Evolutionary conservation across 2,113 vertebrate genomes (phyloP).

Genomic region (Leptodactylus fuscus): DNA sequence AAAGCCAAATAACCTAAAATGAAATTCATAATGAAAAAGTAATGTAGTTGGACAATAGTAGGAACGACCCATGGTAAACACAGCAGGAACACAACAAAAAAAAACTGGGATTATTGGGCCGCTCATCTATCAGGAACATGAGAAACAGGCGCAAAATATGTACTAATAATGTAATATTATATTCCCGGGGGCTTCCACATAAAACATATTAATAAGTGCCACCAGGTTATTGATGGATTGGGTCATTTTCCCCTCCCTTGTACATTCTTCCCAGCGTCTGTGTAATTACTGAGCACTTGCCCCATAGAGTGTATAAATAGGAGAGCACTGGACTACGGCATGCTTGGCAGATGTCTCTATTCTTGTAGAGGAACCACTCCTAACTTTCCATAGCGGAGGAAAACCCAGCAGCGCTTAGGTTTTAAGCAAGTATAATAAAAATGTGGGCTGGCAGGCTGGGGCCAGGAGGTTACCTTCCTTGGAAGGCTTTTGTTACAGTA

Average conservation of each 20-base stretch:
- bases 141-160: not conserved
- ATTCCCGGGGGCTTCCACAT: not conserved
- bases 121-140: slow-evolving; percentile 14
- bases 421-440: slow-evolving; percentile 13
- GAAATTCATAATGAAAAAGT: slow-evolving; percentile 1
- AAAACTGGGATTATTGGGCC: not conserved
- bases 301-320: not conserved
- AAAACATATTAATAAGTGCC: slow-evolving; percentile 1
- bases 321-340: not conserved
- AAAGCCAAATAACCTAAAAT: not conserved
- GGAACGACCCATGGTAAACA: not conserved
- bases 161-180: slow-evolving; percentile 11
- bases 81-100: slow-evolving; percentile 21
- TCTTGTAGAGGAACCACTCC: not conserved
- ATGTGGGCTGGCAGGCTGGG: slow-evolving; percentile 13
- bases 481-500: not conserved
- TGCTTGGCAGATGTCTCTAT: not conserved
- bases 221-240: slow-evolving; percentile 4
- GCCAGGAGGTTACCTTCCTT: slow-evolving; percentile 14
- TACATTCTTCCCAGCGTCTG: not conserved
- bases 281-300: slow-evolving; percentile 10
- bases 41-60: not conserved
- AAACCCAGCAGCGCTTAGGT: not conserved
- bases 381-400: slow-evolving; percentile 7
- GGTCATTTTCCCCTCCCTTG: not conserved